Percentiles rank a stretch among this genome's conserved stretches.
These are phyloP conservation scores for Peromyscus nudipes DNA, from an alignment of 2,797 vertebrate species.

Conservation along the genomic window DNA sequence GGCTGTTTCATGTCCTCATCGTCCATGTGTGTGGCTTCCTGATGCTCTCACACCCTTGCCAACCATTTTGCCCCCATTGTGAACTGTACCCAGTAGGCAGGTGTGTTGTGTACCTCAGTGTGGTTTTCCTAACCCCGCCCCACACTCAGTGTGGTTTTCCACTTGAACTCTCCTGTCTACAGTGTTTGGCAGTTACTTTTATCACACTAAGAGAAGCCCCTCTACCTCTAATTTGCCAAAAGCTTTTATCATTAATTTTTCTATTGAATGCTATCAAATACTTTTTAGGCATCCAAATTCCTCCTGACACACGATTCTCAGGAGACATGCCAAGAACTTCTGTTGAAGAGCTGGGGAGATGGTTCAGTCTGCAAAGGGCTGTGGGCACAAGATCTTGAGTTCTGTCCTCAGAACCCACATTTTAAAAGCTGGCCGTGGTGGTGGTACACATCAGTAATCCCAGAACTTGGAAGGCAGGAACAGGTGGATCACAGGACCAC, in stretches of 20 bases:
- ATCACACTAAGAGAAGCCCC: background rate
- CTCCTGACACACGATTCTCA: background rate
- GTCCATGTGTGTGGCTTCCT: fast-evolving
- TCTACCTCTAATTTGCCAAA: background rate
- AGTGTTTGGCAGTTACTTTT: background rate
- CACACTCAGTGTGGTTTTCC: background rate
- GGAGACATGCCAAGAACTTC: background rate
- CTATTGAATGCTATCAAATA: background rate
- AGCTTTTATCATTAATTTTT: background rate
- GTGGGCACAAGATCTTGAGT: background rate
- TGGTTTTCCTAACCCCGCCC: background rate
- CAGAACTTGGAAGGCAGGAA: background rate
- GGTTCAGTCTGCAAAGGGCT: background rate
- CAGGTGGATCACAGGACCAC: too few species aligned
- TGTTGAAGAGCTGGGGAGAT: background rate
- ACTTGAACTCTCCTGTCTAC: background rate
- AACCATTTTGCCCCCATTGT: too few species aligned
- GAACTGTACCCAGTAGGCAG: too few species aligned
- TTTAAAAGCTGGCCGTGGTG: background rate
- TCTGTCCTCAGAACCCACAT: background rate
- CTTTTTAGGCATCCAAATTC: background rate
- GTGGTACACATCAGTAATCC: background rate
- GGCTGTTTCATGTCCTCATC: too few species aligned
- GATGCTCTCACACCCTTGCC: background rate
- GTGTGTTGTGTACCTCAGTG: fast-evolving